These are phyloP conservation scores for Drosophila watanabei DNA, from an alignment of 1,140 invertebrate species.

Conservation along the genomic window DNA sequence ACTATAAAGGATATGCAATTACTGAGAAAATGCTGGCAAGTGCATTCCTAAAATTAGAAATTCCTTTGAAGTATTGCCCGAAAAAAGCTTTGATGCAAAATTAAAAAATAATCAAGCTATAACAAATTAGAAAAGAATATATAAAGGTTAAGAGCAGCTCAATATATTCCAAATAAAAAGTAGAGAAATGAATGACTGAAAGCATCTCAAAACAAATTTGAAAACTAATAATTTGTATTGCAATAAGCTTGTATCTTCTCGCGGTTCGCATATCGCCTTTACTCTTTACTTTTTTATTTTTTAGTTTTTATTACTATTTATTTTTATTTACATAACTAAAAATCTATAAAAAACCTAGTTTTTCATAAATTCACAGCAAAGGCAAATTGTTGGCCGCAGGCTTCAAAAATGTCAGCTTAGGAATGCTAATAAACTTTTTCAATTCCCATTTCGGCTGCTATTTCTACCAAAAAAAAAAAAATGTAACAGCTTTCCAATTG, in stretches of 20 bases:
- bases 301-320: no score
- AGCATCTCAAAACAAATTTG: no score
- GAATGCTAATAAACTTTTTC: slow-evolving; percentile 4
- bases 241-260: no score
- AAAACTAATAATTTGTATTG: no score
- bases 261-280: background rate
- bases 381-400: background rate
- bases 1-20: background rate
- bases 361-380: background rate
- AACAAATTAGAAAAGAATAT: background rate
- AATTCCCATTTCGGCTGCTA: background rate
- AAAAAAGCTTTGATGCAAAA: background rate
- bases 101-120: background rate
- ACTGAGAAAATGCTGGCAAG: background rate
- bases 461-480: slow-evolving; percentile 7
- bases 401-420: slow-evolving; percentile 5
- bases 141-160: background rate
- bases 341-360: background rate
- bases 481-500: slow-evolving; percentile 31
- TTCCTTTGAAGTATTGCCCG: no score
- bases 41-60: background rate
- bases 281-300: background rate
- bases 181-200: no score
- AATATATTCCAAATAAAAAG: no score
- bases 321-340: no score